Conservation (phyloP, 2,113 vertebrate species). For the Etheostoma cragini region DNA sequence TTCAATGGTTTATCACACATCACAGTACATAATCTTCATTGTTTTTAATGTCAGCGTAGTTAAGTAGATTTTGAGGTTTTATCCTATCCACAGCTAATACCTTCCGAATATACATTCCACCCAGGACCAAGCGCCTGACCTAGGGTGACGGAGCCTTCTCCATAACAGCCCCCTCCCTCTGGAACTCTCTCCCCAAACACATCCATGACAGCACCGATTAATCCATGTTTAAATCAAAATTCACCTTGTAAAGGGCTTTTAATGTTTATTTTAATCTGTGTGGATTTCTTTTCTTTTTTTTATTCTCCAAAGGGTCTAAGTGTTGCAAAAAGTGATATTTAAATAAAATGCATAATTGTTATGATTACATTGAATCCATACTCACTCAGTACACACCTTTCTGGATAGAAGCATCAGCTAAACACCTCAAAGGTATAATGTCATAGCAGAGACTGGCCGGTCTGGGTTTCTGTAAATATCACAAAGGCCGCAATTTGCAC, state of each 20-base stretch:
- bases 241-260: no score
- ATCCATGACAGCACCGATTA: no score
- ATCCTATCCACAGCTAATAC: background rate
- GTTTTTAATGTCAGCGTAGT: background rate
- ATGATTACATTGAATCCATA: background rate
- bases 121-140: no score
- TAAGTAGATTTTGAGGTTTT: conserved; percentile 7
- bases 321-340: no score
- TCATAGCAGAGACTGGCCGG: background rate
- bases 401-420: background rate
- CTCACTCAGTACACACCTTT: background rate
- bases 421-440: background rate
- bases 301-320: no score
- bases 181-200: no score
- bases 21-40: background rate
- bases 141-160: no score
- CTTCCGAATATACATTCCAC: background rate
- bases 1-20: background rate
- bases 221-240: no score
- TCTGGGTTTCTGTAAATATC: background rate
- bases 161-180: no score
- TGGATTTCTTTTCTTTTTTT: no score
- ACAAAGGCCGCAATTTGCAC: background rate
- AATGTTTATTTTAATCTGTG: no score
- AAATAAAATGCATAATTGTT: no score